A percentile compares a stretch with the other conserved stretches of the same genome.
Evolutionary conservation across 2,113 vertebrate species (phyloP).

Genomic region (Grantiella picta): DNA sequence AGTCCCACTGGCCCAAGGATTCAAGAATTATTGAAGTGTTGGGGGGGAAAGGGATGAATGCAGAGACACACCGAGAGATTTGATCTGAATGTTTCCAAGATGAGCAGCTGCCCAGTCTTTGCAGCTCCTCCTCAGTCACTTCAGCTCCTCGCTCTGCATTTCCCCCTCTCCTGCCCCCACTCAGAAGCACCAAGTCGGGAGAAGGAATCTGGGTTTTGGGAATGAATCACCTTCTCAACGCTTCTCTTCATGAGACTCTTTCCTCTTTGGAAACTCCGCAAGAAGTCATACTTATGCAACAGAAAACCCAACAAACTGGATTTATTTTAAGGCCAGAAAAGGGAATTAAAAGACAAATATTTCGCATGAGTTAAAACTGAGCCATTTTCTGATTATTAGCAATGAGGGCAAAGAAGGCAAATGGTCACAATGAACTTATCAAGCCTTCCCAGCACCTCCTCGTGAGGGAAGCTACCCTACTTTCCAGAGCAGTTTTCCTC

Average conservation of each 20-base stretch:
- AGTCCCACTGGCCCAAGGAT: background rate
- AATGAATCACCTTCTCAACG: slow-evolving; percentile 39
- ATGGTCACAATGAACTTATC: background rate
- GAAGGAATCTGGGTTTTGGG: slow-evolving; percentile 12
- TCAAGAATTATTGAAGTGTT: background rate
- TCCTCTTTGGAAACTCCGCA: slow-evolving; percentile 20
- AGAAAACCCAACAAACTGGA: background rate
- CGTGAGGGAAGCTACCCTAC: slow-evolving; percentile 14
- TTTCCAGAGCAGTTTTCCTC: slow-evolving; percentile 47
- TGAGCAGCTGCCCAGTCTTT: background rate
- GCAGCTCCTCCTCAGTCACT: background rate
- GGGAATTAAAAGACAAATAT: background rate
- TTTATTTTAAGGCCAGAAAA: background rate
- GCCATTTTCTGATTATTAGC: background rate
- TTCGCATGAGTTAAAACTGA: background rate
- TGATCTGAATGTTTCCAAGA: background rate
- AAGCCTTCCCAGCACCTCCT: background rate
- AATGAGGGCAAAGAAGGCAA: background rate
- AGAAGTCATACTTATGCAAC: slow-evolving; percentile 47
- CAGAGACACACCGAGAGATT: background rate
- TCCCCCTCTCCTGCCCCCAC: background rate
- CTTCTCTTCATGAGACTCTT: background rate
- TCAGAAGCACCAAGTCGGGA: background rate
- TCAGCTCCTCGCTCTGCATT: background rate
- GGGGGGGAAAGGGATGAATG: background rate